These are phyloP conservation scores for Mylabris sibirica DNA, from an alignment of 2,888 invertebrate species.

Conservation along the genomic window DNA sequence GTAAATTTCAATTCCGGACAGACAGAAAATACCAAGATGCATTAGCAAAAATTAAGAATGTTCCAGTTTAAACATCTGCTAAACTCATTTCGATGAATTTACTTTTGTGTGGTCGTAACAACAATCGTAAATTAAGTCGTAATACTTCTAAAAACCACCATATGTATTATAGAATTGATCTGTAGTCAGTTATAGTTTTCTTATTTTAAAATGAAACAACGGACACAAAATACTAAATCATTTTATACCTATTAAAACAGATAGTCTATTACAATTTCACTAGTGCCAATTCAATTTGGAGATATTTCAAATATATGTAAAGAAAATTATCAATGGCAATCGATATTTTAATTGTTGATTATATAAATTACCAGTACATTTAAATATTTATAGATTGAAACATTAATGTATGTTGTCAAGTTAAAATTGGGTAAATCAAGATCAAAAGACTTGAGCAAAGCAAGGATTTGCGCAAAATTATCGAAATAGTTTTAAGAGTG, in stretches of 20 bases:
- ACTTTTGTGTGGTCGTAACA: conserved; percentile 18
- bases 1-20: conserved; percentile 5
- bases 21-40: conserved; percentile 1
- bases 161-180: conserved; percentile 13
- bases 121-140: conserved; percentile 18
- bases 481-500: not conserved
- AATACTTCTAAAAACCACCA: conserved; percentile 4
- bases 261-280: not conserved
- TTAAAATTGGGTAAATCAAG: not conserved
- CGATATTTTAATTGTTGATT: not conserved
- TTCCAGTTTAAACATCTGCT: conserved; percentile 16
- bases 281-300: conserved; percentile 14
- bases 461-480: not conserved
- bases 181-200: not conserved
- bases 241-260: not conserved
- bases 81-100: conserved; percentile 16
- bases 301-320: conserved; percentile 1
- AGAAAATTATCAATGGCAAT: not conserved
- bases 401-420: not conserved
- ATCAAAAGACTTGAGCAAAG: not conserved
- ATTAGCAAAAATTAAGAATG: conserved; percentile 16
- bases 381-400: not conserved
- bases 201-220: not conserved
- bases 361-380: not conserved
- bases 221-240: conserved; percentile 3